phyloP scores from a whole-genome alignment of 2,113 vertebrate genomes.

The Setophaga petechia region DNA sequence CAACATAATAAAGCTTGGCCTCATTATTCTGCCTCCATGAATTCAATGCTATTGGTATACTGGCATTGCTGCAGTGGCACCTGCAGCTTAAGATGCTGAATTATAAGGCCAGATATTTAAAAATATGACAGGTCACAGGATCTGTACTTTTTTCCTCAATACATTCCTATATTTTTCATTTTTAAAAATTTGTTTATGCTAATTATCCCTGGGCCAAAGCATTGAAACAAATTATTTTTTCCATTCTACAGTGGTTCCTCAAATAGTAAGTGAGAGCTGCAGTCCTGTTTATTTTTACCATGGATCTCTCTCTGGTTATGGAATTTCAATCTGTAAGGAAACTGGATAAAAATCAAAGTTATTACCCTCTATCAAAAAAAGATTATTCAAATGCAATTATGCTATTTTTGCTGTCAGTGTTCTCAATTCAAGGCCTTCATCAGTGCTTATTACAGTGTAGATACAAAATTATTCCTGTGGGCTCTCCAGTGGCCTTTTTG shows the following conservation, averaged over 20 bases:
- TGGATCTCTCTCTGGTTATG: background rate
- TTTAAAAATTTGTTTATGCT: background rate
- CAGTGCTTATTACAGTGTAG: background rate
- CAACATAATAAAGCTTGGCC: background rate
- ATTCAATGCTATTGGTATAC: background rate
- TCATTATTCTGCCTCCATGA: background rate
- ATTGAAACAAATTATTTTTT: background rate
- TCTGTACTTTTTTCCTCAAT: background rate
- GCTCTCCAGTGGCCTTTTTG: background rate
- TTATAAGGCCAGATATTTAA: background rate
- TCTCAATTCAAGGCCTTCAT: background rate
- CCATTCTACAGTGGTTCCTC: background rate
- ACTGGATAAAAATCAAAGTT: background rate
- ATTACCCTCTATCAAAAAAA: background rate
- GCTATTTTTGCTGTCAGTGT: background rate
- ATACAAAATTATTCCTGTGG: background rate
- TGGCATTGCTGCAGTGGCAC: background rate
- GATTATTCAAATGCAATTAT: background rate
- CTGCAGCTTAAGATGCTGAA: background rate
- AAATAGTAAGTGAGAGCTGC: background rate
- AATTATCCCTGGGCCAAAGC: background rate
- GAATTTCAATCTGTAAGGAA: background rate
- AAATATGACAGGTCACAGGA: background rate
- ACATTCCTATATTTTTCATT: background rate
- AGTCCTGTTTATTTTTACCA: background rate